Base-by-base conservation (phyloP, 2,113 vertebrate species). In the Megaptera novaeangliae region DNA sequence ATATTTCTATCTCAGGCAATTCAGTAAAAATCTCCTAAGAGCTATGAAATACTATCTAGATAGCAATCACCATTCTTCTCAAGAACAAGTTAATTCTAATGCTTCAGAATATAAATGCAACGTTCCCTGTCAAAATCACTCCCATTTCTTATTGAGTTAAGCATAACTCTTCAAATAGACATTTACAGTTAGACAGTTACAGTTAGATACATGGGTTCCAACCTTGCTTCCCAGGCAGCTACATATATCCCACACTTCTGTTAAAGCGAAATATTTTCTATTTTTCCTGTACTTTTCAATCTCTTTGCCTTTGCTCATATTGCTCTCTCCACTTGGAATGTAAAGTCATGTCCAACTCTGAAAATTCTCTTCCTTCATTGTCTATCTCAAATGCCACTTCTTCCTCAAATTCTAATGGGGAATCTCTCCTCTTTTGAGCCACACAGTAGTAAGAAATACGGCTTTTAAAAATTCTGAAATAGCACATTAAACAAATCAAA, bases 11-110 rank as follows among this genome's bases (percentile, higher is more conserved):
- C 52, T 64, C 66, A 97, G 64, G 57, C 21, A 89, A 88, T 55
- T 93, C 46, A 81, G 23, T 29, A 92, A 97, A 77, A 88, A 59
- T 41, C 84, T 92, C 49, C 52, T 41, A 90, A 91, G 36, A 95
- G 63, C 10, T 88, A 74, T 31, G 29, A 71, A 87, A 90, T 96
- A 74, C 61, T 96, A 61, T 57, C 12, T 87, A 87, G 68, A 44
- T 20, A 83, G 36, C 18, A 20, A 92, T 69, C 68, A 80, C 6
- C 29, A 41, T 57, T 85, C 83, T 94, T 83, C 39, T 72, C 25
- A 95, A 80, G 55, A 96, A 93, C 6, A 68, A 86, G 80, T 92
- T 36, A 72, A 90, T 78, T 83, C 15, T 68, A 82, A 69, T 36
- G 39, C 46, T 92, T 83, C 75, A 80, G 49, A 87, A 57, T 74